These are phyloP conservation scores for Euschistus heros DNA, from an alignment of 1,140 invertebrate species.

Conservation along the genomic window DNA sequence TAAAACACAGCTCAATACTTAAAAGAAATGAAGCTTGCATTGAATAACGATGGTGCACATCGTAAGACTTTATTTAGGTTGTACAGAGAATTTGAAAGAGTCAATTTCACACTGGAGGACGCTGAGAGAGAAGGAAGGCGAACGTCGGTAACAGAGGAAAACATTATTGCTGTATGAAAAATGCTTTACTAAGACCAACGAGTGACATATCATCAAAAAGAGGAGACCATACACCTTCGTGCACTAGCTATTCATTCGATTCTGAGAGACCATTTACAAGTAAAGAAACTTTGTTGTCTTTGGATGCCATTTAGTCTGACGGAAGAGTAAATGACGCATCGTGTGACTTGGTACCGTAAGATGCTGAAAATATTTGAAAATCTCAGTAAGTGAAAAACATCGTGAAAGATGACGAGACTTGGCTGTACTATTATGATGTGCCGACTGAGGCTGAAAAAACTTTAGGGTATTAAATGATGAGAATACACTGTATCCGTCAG, in stretches of 20 bases:
- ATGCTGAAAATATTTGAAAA: slow-evolving; percentile 8
- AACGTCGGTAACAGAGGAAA: background rate
- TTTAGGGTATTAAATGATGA: background rate
- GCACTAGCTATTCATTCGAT: background rate
- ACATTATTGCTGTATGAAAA: background rate
- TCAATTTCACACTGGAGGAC: no score
- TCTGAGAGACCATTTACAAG: slow-evolving; percentile 6
- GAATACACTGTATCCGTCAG: no score
- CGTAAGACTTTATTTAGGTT: background rate
- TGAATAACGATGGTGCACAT: background rate
- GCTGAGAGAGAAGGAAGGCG: no score
- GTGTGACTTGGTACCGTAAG: background rate
- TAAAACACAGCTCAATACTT: background rate
- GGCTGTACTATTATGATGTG: slow-evolving; percentile 8
- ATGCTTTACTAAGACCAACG: background rate
- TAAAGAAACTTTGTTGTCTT: slow-evolving; percentile 7
- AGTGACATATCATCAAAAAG: background rate
- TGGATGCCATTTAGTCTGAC: background rate
- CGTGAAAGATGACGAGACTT: background rate
- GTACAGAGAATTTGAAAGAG: background rate
- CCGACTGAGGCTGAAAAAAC: background rate
- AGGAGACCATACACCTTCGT: background rate
- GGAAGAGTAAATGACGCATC: background rate
- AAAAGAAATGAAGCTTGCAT: background rate
- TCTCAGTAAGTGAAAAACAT: background rate